Base-by-base conservation (phyloP, 92 coral and sea anemone species). In the Bergia puertoricense region DNA sequence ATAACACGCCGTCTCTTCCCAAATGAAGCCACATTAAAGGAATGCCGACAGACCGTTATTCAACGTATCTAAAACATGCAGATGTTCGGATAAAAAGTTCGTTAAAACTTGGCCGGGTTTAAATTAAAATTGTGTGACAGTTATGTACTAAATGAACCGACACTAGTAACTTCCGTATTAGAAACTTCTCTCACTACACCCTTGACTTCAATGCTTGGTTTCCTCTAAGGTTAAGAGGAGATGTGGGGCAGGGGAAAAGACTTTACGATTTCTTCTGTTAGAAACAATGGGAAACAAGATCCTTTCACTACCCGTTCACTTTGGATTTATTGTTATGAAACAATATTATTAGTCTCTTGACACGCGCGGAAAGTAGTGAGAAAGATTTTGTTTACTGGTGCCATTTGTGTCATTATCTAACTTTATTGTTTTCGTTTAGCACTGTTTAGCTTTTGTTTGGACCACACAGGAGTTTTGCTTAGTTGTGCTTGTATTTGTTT, bases 11-110 rank as follows among this genome's bases (percentile, higher is more conserved):
- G 83, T 79, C 83, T 44, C 2, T 79, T 9, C 68, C 41, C 44
- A 54, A 79, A 79, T 46, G 20, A 36, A 51, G 16, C 83, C 83
- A 79, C 68, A 79, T 79, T 5, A 79, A 79, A 79, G 57, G 83
- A 79, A 36, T 23, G 54, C 83, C 83, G 83, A 48, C 81, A 38
- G 13, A 78, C 16, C 45, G 67, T 79, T 79, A 79, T 50, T 45
- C 54, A 69, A 79, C 54, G 43, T n/a, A 51, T 79, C 54, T 54
- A 2, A 39, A 54, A 54, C 69, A 36, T 79, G 68, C 83, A 79
- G 68, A 30, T 79, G 82, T 79, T 48, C 8, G 82, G 82, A 51
- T 10, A 50, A 79, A 79, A 22, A 9, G 18, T 50, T 23, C 82
- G 15, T 59, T 36, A 39, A 54, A 54, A 51, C 68, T 37, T 48